Base-by-base conservation (phyloP, 2,113 vertebrate genomes). In the Penelope pileata region DNA sequence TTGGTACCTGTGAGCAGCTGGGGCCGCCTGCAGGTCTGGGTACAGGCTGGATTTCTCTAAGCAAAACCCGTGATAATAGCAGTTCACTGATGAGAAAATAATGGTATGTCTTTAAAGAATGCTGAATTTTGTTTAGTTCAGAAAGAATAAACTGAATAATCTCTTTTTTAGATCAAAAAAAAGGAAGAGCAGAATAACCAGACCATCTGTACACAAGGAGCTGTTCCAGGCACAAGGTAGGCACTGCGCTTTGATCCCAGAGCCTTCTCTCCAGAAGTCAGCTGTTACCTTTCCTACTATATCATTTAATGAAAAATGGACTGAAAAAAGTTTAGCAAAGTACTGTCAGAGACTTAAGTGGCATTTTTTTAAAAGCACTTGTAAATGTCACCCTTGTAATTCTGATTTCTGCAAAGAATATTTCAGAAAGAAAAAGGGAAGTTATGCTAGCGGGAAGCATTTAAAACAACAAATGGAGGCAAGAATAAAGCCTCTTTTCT, bases 381-480 rank as follows among this genome's bases (percentile, higher is more conserved):
- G 3, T 18, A 34, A 68, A 0, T 68, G 8, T 19, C 3, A 7
- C 32, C 32, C 67, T 40, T 34, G 9, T 27, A 15, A 8, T 34
- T 47, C 34, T 85, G 38, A 72, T 6, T 16, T 54, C 19, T 36
- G 14, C 19, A 10, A 40, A 64, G n/a, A 29, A 4, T 8, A 15
- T 40, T 67, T 63, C n/a, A 23, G 72, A 34, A 42, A 8, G 38
- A 38, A n/a, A 16, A 8, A 8, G 10, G 0, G 2, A 13, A 26
- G 9, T 30, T 68, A 7, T 1, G 38, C 16, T 6, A 42, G 8
- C 12, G 16, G 30, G 12, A 12, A 54, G 0, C 5, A 0, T 18
- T 19, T 4, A 30, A 30, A 62, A 16, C 47, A 27, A 23, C 27
- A 6, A 80, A 50, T 23, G 9, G 53, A 29, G 59, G 34, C 32